Percentiles rank a stretch among this genome's conserved stretches.
Evolutionary conservation across 2,797 vertebrate genomes (phyloP).

Genomic region (Peromyscus eremicus): DNA sequence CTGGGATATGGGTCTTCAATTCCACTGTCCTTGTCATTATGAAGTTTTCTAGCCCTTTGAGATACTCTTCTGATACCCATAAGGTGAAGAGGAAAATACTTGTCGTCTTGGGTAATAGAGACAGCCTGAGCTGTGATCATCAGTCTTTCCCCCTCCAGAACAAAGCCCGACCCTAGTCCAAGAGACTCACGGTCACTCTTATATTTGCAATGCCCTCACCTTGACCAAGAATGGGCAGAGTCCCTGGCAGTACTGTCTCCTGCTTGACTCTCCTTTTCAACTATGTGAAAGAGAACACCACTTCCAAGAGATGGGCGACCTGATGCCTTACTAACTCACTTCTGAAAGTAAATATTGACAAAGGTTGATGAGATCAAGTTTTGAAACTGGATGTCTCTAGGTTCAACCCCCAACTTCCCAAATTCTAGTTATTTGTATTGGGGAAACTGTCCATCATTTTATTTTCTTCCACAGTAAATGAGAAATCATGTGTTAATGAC

Average conservation of each 20-base stretch:
- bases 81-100: neutral
- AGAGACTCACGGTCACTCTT: neutral
- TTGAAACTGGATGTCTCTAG: neutral
- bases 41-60: neutral
- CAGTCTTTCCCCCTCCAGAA: neutral
- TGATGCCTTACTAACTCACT: neutral
- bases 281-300: neutral
- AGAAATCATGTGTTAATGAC: neutral
- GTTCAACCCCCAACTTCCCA: neutral
- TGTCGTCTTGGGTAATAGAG: neutral
- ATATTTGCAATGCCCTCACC: rapidly evolving
- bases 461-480: neutral
- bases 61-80: neutral
- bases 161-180: too few species aligned
- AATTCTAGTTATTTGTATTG: neutral
- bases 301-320: neutral
- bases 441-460: neutral
- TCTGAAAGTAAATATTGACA: neutral
- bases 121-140: neutral
- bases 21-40: neutral
- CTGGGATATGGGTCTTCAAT: neutral
- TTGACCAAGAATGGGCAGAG: neutral
- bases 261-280: neutral
- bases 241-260: too few species aligned
- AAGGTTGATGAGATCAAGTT: neutral